Evolutionary conservation across 2,797 vertebrate genomes (phyloP).

Genomic region (Pangasius djambal): DNA sequence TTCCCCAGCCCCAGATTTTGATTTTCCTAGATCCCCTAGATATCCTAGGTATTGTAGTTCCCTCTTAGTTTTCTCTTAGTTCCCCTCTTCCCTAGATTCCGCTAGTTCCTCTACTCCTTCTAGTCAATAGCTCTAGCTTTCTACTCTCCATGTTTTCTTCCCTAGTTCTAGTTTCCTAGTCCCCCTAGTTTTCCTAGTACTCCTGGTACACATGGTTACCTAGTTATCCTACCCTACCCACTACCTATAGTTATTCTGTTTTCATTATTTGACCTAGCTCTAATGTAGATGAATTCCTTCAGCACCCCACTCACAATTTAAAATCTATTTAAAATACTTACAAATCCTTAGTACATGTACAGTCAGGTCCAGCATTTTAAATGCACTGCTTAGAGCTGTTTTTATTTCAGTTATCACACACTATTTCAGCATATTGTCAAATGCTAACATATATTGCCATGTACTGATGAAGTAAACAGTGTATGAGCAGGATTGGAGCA

Average conservation of each 20-base stretch:
- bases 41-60: background rate
- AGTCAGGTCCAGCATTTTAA: background rate
- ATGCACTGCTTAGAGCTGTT: background rate
- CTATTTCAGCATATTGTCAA: background rate
- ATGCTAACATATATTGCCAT: background rate
- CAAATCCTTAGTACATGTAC: background rate
- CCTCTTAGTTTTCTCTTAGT: background rate
- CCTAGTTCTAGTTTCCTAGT: background rate
- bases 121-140: background rate
- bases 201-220: background rate
- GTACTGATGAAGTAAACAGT: background rate
- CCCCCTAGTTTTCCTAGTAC: background rate
- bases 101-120: background rate
- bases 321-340: background rate
- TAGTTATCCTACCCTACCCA: background rate
- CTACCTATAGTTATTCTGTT: background rate
- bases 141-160: background rate
- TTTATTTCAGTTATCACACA: background rate
- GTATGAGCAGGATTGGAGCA: conserved; percentile 15
- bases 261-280: background rate
- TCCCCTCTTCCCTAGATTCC: background rate
- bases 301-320: background rate
- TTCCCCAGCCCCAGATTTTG: background rate
- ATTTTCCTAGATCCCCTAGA: background rate
- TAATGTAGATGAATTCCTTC: background rate